Base-by-base conservation (phyloP, 2,797 vertebrate genomes). In the Sardinella longiceps region DNA sequence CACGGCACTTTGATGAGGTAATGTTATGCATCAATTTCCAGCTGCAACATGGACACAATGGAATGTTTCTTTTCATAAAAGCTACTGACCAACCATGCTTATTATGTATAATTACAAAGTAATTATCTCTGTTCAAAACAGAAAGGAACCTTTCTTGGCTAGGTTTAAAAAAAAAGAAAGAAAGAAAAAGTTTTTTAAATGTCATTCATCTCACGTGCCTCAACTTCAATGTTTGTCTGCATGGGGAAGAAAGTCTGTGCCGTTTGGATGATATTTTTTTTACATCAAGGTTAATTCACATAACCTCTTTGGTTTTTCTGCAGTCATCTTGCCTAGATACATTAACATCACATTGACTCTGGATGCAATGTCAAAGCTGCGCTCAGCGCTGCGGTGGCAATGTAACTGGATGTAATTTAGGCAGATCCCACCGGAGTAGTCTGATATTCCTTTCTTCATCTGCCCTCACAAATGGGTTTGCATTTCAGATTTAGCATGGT, bases 341-440 rank as follows among this genome's bases (percentile, higher is more conserved):
- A 87, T 90, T 92, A 93, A 91, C 91, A 89, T 91, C 90, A 91
- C 90, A 92, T 94, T 90, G 89, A 91, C 82, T 66, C 84, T 81
- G 89, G 91, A 88, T 84, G 84, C 89, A 88, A 92, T 91, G 92
- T 91, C 90, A 91, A 90, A 92, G 87, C 81, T 87, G 81, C 56
- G 58, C 90, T 88, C 84, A 39, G 87, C 86, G 89, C 80, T 82
- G 33, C 86, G 85, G 88, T 88, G 70, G 70, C 70, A 20, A 9
- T 23, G 70, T 43, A 77, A 77, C 70, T 77, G 70, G 70, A 39
- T 89, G 88, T 91, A 92, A 94, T 91, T 92, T 89, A 93, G 91
- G 90, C 85, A 83, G 86, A 89, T 88, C 90, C 89, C 91, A 84
- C 83, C 86, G 88, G 91, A 93, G 86, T 89, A 87, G 89, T 90